These are phyloP conservation scores for Diorhabda elongata DNA, from an alignment of 1,140 invertebrate species.

Conservation along the genomic window DNA sequence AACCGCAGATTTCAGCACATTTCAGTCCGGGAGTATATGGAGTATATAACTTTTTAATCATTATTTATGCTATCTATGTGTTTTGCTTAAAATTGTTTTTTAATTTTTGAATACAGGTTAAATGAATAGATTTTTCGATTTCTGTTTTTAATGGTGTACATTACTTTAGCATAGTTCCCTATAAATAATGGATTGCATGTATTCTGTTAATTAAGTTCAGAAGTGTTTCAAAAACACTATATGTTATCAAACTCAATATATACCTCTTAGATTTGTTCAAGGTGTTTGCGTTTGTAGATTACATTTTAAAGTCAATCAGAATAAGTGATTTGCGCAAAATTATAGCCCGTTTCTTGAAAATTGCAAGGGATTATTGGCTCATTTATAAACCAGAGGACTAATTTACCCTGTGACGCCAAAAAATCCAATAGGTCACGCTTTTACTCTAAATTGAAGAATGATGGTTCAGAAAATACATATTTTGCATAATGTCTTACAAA, in stretches of 20 bases:
- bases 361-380: conserved; percentile 11
- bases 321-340: conserved; percentile 13
- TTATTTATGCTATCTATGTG: too few species aligned
- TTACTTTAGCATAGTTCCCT: too few species aligned
- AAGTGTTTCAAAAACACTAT: too few species aligned
- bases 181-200: too few species aligned
- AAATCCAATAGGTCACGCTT: conserved; percentile 10
- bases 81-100: too few species aligned
- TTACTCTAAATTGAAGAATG: background rate
- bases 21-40: too few species aligned
- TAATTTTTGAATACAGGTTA: too few species aligned
- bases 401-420: conserved; percentile 8
- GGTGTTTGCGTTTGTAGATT: conserved; percentile 9
- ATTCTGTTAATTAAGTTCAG: too few species aligned
- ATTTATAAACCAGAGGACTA: conserved; percentile 3
- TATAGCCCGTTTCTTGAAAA: conserved; percentile 4
- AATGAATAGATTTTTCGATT: too few species aligned
- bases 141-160: too few species aligned
- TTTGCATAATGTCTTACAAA: background rate
- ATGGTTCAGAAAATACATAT: background rate
- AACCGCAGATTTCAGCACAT: too few species aligned
- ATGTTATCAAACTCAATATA: background rate
- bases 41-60: too few species aligned
- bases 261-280: conserved; percentile 4
- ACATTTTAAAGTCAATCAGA: conserved; percentile 17